A percentile compares a stretch with the other conserved stretches of the same genome.
These are phyloP conservation scores for Rhysida immarginata DNA, from an alignment of 1,140 invertebrate genomes.

Conservation along the genomic window DNA sequence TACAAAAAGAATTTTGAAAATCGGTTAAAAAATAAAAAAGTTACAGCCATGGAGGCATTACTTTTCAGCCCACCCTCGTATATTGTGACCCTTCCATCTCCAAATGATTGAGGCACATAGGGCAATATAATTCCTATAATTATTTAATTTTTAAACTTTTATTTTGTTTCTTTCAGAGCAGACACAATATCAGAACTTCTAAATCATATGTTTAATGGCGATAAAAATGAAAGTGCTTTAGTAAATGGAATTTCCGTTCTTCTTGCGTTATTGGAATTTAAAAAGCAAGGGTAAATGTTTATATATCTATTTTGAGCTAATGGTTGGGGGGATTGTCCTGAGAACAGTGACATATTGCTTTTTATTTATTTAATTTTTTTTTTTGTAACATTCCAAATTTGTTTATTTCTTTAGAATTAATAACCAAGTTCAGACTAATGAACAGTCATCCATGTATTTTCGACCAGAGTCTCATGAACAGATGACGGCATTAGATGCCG, in stretches of 20 bases:
- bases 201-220: slow-evolving; percentile 49
- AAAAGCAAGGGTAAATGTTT: slow-evolving; percentile 31
- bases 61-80: no score
- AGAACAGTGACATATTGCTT: no score
- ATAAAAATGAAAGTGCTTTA: slow-evolving; percentile 53
- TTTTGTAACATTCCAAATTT: background rate
- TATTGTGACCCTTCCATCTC: no score
- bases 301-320: no score
- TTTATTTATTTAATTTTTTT: no score
- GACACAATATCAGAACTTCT: slow-evolving; percentile 48
- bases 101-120: no score
- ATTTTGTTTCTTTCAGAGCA: slow-evolving; percentile 32
- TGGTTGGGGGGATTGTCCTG: no score
- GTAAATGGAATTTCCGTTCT: slow-evolving; percentile 62
- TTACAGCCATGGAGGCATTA: no score
- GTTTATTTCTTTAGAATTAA: background rate
- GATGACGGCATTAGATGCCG: slow-evolving; percentile 28
- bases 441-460: slow-evolving; percentile 13
- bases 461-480: slow-evolving; percentile 27
- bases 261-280: slow-evolving; percentile 46
- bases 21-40: no score
- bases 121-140: no score
- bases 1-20: no score
- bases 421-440: background rate
- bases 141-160: no score